Evolutionary conservation across 2,797 vertebrate species (phyloP), one percentile per base, ranked within the genome.

Genomic region (Myiotriccus ornatus): DNA sequence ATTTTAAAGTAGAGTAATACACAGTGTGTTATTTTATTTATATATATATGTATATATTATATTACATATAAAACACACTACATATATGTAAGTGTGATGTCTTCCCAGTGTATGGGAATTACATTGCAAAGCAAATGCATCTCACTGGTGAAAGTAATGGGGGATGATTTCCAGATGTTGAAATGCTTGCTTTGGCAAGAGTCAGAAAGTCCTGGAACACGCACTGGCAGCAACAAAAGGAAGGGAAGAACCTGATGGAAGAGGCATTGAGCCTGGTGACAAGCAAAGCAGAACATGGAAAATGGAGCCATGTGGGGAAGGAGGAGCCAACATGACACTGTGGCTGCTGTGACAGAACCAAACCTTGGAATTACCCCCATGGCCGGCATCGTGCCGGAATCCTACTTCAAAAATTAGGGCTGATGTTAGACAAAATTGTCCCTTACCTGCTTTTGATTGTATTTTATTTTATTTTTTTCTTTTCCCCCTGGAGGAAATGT

Each of bases 81-180:
- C 17, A 25, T n/a, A 64, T 19, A 11, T 62, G 10, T 35, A 34
- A 47, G 37, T 32, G 59, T 75, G n/a, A 39, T 89, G 71, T 63
- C 86, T 96, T 89, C 30, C 22, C 30, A 7, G 20, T 95, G 20
- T 60, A 64, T 71, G 74, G 94, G 87, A 96, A 65, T 70, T 92
- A 15, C 55, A 34, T 74, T 81, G 93, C 84, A 92, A 94, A 80
- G 90, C 93, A 97, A 97, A 93, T 16, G 9, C 34, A 74, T 96
- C 89, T 97, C 20, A 4, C 69, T 22, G 63, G 96, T 80, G 90
- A 94, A 96, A 94, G 95, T 85, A 89, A 89, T 80, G 92, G 78
- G 75, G 91, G 98, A 98, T 98, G 97, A 97, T 94, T 99, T 98
- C 98, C 99, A 99, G 98, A 99, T 99, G 99, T 98, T 98, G 63